These are phyloP conservation scores for Prosapia bicincta DNA, from an alignment of 2,888 invertebrate species.

Conservation along the genomic window DNA sequence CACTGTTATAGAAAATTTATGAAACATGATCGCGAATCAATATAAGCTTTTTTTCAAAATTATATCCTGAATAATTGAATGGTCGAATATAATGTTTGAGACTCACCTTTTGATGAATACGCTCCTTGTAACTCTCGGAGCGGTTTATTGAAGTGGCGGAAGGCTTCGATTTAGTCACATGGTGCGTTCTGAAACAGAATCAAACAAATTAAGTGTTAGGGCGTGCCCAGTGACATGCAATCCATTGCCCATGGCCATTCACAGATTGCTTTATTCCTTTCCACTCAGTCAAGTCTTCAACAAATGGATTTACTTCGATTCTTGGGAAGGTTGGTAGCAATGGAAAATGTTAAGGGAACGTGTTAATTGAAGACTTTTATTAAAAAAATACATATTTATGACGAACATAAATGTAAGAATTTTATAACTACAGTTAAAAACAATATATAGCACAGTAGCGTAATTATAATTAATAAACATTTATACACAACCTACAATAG, in stretches of 20 bases:
- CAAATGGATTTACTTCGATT: not conserved
- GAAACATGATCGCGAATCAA: too few relatives aligned
- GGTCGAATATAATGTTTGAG: too few relatives aligned
- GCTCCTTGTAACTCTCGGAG: constrained; percentile 71
- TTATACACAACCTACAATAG: too few relatives aligned
- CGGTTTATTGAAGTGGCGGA: constrained; percentile 51
- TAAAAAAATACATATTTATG: too few relatives aligned
- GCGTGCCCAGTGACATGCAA: not conserved
- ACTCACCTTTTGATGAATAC: constrained; percentile 53
- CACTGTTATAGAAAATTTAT: too few relatives aligned
- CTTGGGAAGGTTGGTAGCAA: not conserved
- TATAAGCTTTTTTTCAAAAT: too few relatives aligned
- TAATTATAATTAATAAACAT: too few relatives aligned
- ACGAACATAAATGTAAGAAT: too few relatives aligned
- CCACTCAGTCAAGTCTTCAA: not conserved
- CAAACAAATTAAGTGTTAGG: constrained; percentile 3
- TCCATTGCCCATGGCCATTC: not conserved
- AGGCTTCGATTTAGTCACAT: constrained; percentile 42
- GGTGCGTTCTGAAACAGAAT: constrained; percentile 39
- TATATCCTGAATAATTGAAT: too few relatives aligned
- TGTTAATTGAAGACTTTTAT: too few relatives aligned
- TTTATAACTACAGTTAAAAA: too few relatives aligned
- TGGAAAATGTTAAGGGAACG: not conserved
- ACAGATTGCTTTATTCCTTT: not conserved
- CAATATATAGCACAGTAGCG: too few relatives aligned